A percentile compares a stretch with the other conserved stretches of the same genome.
These are phyloP conservation scores for Prenolepis imparis DNA, from an alignment of 2,888 invertebrate species.

Conservation along the genomic window DNA sequence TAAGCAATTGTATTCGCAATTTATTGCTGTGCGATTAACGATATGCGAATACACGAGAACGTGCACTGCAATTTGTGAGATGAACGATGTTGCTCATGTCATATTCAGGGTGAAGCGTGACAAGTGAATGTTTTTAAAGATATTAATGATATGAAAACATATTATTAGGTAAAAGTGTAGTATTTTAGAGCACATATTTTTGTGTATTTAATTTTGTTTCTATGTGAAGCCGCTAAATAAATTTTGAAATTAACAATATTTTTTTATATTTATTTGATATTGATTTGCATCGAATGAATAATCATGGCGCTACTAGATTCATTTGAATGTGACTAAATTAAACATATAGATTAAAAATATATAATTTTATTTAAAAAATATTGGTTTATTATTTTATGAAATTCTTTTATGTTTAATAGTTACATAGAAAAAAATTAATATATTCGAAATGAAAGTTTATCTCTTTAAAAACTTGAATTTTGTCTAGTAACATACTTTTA, in stretches of 20 bases:
- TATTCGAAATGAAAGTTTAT: neutral
- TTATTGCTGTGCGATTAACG: slow-evolving; percentile 9
- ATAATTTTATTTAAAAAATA: neutral
- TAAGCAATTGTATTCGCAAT: slow-evolving; percentile 19
- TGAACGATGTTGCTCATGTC: neutral
- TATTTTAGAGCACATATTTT: neutral
- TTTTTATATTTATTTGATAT: neutral
- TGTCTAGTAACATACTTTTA: neutral
- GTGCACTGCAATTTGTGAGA: slow-evolving; percentile 1
- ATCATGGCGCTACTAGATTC: neutral
- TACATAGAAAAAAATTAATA: neutral
- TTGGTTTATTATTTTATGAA: neutral
- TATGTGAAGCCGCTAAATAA: neutral
- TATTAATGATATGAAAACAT: neutral
- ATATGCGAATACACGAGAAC: neutral
- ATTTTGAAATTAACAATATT: neutral
- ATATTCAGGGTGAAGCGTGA: neutral
- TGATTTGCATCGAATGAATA: neutral
- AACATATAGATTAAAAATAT: neutral
- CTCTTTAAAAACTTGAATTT: neutral
- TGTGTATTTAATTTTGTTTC: neutral
- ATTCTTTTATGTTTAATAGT: neutral
- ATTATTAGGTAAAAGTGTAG: neutral
- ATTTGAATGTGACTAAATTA: neutral
- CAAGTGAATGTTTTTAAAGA: neutral